Conservation (phyloP, 2,113 vertebrate genomes). For the Spermophilus dauricus region DNA sequence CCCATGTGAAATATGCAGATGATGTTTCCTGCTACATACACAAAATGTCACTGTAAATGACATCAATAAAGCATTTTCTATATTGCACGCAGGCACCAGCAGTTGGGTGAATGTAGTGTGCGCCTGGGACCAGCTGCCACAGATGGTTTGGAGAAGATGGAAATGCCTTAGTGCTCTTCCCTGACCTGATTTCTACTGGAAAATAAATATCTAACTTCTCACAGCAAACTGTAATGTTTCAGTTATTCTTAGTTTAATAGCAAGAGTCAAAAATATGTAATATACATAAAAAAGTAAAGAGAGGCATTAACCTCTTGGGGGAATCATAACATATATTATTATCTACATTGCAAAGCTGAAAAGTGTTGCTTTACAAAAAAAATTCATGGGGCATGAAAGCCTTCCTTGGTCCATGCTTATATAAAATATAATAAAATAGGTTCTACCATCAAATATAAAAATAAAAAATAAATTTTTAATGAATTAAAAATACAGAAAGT, state of each 20-base stretch:
- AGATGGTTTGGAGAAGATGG: neutral
- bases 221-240: neutral
- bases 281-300: neutral
- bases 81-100: accelerated
- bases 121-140: neutral
- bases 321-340: neutral
- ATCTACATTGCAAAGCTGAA: conserved; percentile 44
- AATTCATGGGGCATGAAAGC: conserved; percentile 2
- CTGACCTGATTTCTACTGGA: neutral
- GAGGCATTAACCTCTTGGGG: neutral
- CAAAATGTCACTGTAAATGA: neutral
- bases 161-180: neutral
- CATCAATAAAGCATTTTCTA: neutral
- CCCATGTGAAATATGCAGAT: conserved; percentile 69
- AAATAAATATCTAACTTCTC: neutral
- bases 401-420: neutral
- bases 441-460: too few relatives aligned
- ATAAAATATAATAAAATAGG: too few relatives aligned
- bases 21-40: neutral
- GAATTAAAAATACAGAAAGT: conserved; percentile 11
- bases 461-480: too few relatives aligned
- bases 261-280: conserved; percentile 25
- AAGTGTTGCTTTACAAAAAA: conserved; percentile 15
- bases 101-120: neutral
- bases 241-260: neutral